Conservation (phyloP, 2,113 vertebrate genomes). For the Laterallus jamaicensis region DNA sequence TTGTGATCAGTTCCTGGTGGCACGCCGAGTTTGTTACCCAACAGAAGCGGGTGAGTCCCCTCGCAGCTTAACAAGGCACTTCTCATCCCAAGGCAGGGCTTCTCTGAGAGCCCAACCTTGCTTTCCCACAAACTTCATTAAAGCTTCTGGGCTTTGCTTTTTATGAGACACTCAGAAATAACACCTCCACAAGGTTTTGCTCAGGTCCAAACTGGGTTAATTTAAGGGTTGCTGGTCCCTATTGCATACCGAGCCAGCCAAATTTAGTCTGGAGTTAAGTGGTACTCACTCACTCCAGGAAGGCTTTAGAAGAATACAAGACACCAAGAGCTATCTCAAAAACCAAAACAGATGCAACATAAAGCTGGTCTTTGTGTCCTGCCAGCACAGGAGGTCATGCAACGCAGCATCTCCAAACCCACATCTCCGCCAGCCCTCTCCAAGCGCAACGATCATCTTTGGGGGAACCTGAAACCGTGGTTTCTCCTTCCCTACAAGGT, state of each 20-base stretch:
- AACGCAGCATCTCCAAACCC: background rate
- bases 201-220: background rate
- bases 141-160: background rate
- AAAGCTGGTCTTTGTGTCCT: background rate
- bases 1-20: background rate
- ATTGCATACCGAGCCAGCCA: background rate
- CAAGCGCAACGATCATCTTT: rapidly evolving
- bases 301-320: background rate
- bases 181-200: background rate
- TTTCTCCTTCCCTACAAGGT: background rate
- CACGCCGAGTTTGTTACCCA: background rate
- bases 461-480: rapidly evolving
- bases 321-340: background rate
- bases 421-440: background rate
- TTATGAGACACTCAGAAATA: background rate
- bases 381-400: background rate
- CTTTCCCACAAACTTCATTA: background rate
- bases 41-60: background rate
- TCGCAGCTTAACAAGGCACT: background rate
- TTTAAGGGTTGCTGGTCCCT: background rate
- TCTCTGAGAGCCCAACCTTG: rapidly evolving
- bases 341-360: background rate
- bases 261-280: background rate
- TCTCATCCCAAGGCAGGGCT: background rate
- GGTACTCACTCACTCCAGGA: background rate